Evolutionary conservation across 2,113 vertebrate species (phyloP).

Genomic region (Vanacampus margaritifer): DNA sequence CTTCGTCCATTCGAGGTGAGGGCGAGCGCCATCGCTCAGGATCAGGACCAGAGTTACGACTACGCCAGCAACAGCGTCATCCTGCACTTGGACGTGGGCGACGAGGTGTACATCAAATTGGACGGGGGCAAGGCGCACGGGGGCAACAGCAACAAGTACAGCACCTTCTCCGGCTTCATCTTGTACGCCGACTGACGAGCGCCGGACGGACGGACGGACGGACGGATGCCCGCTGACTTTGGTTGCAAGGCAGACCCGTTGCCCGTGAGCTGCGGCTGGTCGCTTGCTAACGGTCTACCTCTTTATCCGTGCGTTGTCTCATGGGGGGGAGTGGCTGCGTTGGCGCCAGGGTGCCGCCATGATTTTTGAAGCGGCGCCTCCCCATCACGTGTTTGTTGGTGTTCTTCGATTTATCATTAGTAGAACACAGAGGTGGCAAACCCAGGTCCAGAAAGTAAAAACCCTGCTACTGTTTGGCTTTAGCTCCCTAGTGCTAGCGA

Average conservation of each 20-base stretch:
- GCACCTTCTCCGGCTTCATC: slow-evolving; percentile 97
- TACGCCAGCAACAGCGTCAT: slow-evolving; percentile 98
- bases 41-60: slow-evolving; percentile 97
- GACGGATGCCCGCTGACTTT: slow-evolving; percentile 27
- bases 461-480: too few relatives aligned
- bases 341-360: slow-evolving; percentile 31
- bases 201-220: neutral
- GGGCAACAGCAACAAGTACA: slow-evolving; percentile 98
- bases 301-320: slow-evolving; percentile 26
- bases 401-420: neutral
- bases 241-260: slow-evolving; percentile 27
- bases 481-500: too few relatives aligned
- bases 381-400: slow-evolving; percentile 31
- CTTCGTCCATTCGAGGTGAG: slow-evolving; percentile 80
- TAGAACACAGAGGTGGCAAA: too few relatives aligned
- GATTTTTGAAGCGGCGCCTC: slow-evolving; percentile 38
- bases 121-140: slow-evolving; percentile 96
- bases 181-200: slow-evolving; percentile 89
- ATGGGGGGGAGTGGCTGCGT: slow-evolving; percentile 56
- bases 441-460: too few relatives aligned
- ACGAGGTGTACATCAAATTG: slow-evolving; percentile 95
- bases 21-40: slow-evolving; percentile 95
- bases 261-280: slow-evolving; percentile 43
- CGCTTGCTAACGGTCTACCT: slow-evolving; percentile 41
- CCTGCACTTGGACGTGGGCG: slow-evolving; percentile 91